These are phyloP conservation scores for Crypturellus tataupa DNA, from an alignment of 2,797 vertebrate genomes.

Conservation along the genomic window DNA sequence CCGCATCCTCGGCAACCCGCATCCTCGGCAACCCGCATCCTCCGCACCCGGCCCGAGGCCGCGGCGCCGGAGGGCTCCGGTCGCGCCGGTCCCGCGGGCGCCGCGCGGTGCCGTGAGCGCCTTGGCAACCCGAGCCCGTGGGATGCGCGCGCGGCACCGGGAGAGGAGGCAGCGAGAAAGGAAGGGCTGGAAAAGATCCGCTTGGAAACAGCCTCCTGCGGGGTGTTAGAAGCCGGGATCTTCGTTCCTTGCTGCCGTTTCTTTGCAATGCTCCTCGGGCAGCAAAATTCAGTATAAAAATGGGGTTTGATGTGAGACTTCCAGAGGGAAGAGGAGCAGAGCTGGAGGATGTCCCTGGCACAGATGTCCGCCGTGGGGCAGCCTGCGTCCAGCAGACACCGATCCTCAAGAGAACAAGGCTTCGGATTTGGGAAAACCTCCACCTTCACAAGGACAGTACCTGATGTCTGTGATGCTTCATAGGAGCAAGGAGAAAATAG, in stretches of 20 bases:
- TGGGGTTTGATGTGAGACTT: neutral
- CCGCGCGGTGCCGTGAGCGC: too few species aligned
- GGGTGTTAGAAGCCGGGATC: neutral
- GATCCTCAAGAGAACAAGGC: neutral
- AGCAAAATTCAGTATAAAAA: neutral
- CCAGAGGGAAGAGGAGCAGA: neutral
- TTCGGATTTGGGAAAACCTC: neutral
- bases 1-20: neutral
- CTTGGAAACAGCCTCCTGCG: neutral
- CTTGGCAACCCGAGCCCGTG: too few species aligned
- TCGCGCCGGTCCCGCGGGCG: too few species aligned
- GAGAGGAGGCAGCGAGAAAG: neutral
- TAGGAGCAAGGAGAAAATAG: neutral
- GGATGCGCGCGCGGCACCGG: too few species aligned
- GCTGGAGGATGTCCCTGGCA: too few species aligned
- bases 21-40: constrained; percentile 19
- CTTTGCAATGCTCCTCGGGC: neutral
- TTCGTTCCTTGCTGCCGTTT: neutral
- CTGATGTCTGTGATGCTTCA: too few species aligned
- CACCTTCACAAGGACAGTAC: neutral
- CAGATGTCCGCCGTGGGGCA: neutral
- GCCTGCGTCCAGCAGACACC: neutral
- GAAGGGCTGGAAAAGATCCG: neutral
- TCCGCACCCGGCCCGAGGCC: too few species aligned
- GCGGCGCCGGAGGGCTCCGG: too few species aligned